A percentile compares a stretch with the other conserved stretches of the same genome.
Evolutionary conservation across 1,140 invertebrate genomes (phyloP).

Genomic region (Hyposmocoma kahamanoa): DNA sequence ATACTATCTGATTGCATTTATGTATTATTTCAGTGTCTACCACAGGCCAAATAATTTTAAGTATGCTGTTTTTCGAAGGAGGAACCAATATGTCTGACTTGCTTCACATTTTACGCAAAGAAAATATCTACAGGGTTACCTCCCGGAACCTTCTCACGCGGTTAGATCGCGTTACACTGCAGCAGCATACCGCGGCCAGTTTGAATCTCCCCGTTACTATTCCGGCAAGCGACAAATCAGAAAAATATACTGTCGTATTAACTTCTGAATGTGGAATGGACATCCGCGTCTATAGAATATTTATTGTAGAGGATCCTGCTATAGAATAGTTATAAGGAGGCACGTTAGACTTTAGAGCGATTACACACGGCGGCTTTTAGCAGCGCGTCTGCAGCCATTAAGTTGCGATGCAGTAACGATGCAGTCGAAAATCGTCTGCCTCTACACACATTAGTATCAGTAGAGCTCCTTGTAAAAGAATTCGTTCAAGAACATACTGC

Average conservation of each 20-base stretch:
- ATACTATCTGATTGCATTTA: too few species aligned
- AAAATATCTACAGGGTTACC: slow-evolving; percentile 37
- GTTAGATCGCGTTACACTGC: slow-evolving; percentile 33
- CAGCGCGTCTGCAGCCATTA: too few species aligned
- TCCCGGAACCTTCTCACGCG: slow-evolving; percentile 37
- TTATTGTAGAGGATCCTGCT: slow-evolving; percentile 36
- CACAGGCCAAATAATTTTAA: slow-evolving; percentile 48
- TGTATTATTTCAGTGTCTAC: slow-evolving; percentile 37
- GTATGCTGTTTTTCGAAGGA: slow-evolving; percentile 47
- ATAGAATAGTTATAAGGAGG: too few species aligned
- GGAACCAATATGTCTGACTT: slow-evolving; percentile 51
- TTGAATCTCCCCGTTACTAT: slow-evolving; percentile 45
- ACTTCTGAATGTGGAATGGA: slow-evolving; percentile 63
- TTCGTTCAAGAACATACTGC: too few species aligned
- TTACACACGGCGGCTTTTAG: too few species aligned
- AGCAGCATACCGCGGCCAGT: slow-evolving; percentile 36
- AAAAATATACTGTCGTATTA: slow-evolving; percentile 49
- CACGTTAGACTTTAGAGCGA: too few species aligned
- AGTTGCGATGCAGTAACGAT: too few species aligned
- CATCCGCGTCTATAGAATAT: slow-evolving; percentile 51
- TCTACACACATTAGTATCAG: too few species aligned
- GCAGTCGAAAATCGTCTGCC: too few species aligned
- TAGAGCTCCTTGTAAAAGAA: too few species aligned
- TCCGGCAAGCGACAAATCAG: slow-evolving; percentile 37
- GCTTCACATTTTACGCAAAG: slow-evolving; percentile 44